Evolutionary conservation across 1,140 invertebrate species (phyloP), one percentile per base, ranked within the genome.

Genomic region (Drosophila kikkawai): DNA sequence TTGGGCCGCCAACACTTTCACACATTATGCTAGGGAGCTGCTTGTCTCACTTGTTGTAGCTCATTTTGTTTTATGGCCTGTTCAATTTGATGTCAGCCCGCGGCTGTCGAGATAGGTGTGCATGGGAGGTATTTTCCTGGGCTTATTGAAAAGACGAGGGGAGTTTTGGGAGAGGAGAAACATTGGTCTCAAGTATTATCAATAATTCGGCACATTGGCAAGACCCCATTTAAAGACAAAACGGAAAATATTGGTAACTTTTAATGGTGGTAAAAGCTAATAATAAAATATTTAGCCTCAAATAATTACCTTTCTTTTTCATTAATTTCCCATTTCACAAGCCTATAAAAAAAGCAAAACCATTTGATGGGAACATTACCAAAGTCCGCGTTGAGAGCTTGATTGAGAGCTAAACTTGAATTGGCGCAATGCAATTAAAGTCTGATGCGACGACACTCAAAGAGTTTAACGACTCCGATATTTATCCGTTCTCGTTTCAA

Each of bases 41-140:
- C 36, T 22, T 45, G 51, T 68, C 36, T 48, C 22, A 51, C 71
- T 29, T 39, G 55, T 45, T 77, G 75, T 69, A 56, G 36, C 75
- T 77, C 74, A 77, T 77, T 78, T 69, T 78, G 75, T 78, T 78
- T 78, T 78, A 78, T 69, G 64, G 65, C 44, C 75, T 78, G 42
- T 78, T 70, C 57, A 78, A 56, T 77, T 78, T 68, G 57, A 78
- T 68, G 75, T 77, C 57, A 60, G 56, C 64, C 36, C 29, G 34
- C 22, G 48, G 48, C 57, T 36, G 8, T 56, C 29, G 36, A 65
- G 48, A 74, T 36, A 56, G 39, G 47, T 37, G 55, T 61, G 34
- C 37, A 9, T 29, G 48, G 67, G 67, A 51, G 39, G 48, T n/a
- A 29, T 11, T 70, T 29, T 29, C 37, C 19, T 37, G 41, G 29